Conservation (phyloP, 1,140 invertebrate genomes). For the Metaphire vulgaris region DNA sequence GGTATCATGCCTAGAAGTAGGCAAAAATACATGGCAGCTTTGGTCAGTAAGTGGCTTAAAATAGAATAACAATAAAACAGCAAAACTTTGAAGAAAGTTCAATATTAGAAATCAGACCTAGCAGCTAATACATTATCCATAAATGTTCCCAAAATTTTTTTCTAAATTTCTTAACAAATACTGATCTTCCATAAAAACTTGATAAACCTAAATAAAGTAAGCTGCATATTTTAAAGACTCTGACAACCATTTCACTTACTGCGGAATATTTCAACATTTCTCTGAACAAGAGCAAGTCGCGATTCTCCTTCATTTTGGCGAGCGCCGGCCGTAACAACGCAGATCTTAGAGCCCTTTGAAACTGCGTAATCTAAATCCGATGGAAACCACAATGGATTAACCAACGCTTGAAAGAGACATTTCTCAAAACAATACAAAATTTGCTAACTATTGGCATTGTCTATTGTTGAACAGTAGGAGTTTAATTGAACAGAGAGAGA, state of each 20-base stretch:
- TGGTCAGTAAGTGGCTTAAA: too few species aligned
- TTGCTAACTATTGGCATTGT: too few species aligned
- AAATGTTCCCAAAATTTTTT: too few species aligned
- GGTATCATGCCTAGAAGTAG: constrained; percentile 67
- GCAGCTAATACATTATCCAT: too few species aligned
- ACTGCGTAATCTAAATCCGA: constrained; percentile 63
- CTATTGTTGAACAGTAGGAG: neutral
- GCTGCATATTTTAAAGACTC: constrained; percentile 17
- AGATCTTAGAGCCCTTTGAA: constrained; percentile 71
- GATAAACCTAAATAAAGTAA: too few species aligned
- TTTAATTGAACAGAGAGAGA: neutral
- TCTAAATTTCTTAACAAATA: too few species aligned
- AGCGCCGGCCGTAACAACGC: constrained; percentile 80
- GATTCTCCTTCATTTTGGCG: constrained; percentile 79
- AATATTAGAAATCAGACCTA: too few species aligned
- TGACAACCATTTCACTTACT: constrained; percentile 31
- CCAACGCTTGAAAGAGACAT: neutral
- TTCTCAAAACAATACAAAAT: neutral
- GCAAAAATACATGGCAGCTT: too few species aligned
- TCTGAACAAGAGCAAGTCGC: constrained; percentile 72
- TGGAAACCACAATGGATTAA: neutral
- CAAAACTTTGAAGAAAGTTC: too few species aligned
- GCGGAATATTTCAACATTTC: constrained; percentile 83
- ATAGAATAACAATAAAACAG: too few species aligned
- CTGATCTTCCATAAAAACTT: too few species aligned